Evolutionary conservation across 2,888 invertebrate genomes (phyloP).

Genomic region (Volucella inflata): DNA sequence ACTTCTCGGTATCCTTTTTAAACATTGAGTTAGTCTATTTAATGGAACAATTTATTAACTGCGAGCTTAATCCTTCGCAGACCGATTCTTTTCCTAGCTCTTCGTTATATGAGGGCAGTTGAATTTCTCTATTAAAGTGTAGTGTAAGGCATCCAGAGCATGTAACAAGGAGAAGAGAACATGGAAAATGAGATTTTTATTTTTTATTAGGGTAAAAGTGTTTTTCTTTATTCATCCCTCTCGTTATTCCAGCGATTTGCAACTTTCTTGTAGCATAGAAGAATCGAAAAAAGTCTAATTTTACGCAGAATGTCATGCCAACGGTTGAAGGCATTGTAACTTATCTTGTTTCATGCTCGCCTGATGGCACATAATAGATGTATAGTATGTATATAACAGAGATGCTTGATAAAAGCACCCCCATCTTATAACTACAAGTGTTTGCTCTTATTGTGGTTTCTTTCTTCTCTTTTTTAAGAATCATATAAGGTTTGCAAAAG

Average conservation of each 20-base stretch:
- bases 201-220: constrained; percentile 22
- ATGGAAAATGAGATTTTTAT: not conserved
- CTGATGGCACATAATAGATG: constrained; percentile 29
- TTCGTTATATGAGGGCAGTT: constrained; percentile 41
- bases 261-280: constrained; percentile 17
- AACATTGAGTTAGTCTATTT: not conserved
- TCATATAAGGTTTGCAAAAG: not conserved
- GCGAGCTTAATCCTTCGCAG: constrained; percentile 1
- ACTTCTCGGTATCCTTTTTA: too few species aligned
- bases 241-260: constrained; percentile 16
- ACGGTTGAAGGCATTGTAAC: constrained; percentile 7
- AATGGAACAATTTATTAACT: not conserved
- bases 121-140: constrained; percentile 16
- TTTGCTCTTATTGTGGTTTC: constrained; percentile 21
- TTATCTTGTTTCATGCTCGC: constrained; percentile 42
- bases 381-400: not conserved
- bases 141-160: not conserved
- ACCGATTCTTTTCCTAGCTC: constrained; percentile 3
- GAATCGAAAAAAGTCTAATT: constrained; percentile 34
- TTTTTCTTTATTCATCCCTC: not conserved
- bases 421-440: not conserved
- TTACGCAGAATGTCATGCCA: constrained; percentile 44
- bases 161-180: constrained; percentile 7
- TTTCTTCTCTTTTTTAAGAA: not conserved
- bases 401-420: constrained; percentile 19